Percentiles rank a stretch among this genome's conserved stretches.
These are phyloP conservation scores for Cryptotermes secundus DNA, from an alignment of 1,140 invertebrate species.

Conservation along the genomic window DNA sequence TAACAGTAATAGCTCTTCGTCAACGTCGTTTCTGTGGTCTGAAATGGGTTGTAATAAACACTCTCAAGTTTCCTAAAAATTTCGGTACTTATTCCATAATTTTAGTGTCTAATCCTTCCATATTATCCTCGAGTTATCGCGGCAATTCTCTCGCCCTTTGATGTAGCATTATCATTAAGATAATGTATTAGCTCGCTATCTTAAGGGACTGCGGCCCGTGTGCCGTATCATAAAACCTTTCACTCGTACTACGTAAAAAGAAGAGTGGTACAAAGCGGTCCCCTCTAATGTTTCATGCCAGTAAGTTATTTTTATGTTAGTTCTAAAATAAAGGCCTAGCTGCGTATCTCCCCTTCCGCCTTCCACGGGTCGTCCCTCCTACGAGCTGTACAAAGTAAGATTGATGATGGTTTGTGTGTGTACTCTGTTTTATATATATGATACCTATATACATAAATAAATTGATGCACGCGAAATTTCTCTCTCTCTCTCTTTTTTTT, in stretches of 20 bases:
- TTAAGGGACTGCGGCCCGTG: too few relatives aligned
- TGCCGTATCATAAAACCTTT: background rate
- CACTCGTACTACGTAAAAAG: background rate
- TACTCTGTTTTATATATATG: background rate
- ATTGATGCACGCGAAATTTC: conserved; percentile 8
- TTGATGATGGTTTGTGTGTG: conserved; percentile 9
- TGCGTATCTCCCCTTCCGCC: background rate
- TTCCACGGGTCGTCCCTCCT: background rate
- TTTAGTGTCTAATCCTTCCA: too few relatives aligned
- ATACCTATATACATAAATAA: conserved; percentile 2
- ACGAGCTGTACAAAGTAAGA: background rate
- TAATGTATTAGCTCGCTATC: background rate
- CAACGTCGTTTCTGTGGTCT: too few relatives aligned
- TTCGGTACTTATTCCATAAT: too few relatives aligned
- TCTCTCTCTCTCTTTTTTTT: too few relatives aligned
- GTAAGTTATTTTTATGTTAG: background rate
- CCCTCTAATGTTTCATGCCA: background rate
- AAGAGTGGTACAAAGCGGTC: background rate
- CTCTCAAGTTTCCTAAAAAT: too few relatives aligned
- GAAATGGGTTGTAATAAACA: too few relatives aligned
- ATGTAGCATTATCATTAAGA: background rate
- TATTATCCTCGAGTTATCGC: too few relatives aligned
- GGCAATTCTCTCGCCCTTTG: too few relatives aligned
- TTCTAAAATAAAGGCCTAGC: conserved; percentile 10
- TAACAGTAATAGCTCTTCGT: too few relatives aligned